These are phyloP conservation scores for Esox lucius DNA, from an alignment of 2,797 vertebrate species.

Conservation along the genomic window DNA sequence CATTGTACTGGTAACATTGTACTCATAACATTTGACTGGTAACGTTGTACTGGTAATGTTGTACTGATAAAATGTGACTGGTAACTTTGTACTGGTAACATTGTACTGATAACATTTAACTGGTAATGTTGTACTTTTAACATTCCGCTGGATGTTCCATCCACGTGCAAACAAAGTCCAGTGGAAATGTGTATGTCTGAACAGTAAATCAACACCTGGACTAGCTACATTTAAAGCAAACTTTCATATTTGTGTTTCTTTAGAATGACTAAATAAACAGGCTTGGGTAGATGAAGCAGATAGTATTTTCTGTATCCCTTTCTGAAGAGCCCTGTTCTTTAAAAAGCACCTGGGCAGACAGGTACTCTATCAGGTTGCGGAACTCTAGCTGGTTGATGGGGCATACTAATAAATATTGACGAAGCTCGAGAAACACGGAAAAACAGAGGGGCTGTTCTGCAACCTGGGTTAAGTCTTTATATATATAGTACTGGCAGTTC, in stretches of 20 bases:
- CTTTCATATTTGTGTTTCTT: background rate
- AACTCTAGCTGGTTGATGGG: constrained; percentile 20
- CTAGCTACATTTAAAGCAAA: background rate
- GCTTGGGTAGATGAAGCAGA: constrained; percentile 3
- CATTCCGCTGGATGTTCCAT: background rate
- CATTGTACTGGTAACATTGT: no score
- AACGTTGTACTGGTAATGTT: no score
- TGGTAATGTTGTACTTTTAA: no score
- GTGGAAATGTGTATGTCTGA: background rate
- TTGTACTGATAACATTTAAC: no score
- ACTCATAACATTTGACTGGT: no score
- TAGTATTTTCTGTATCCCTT: background rate
- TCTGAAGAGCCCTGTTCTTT: constrained; percentile 20
- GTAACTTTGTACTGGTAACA: no score
- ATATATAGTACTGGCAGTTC: constrained; percentile 44
- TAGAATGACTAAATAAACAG: constrained; percentile 8
- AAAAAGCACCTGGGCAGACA: constrained; percentile 41
- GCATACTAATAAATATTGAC: constrained; percentile 48
- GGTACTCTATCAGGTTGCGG: constrained; percentile 7
- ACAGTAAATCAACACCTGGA: background rate
- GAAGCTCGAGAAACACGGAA: constrained; percentile 20
- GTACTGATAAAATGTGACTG: no score
- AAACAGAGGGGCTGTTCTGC: constrained; percentile 51
- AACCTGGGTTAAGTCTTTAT: constrained; percentile 29
- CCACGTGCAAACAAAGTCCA: background rate